Percentiles rank a stretch among this genome's conserved stretches.
Evolutionary conservation across 2,113 vertebrate genomes (phyloP).

Genomic region (Nycticebus coucang): DNA sequence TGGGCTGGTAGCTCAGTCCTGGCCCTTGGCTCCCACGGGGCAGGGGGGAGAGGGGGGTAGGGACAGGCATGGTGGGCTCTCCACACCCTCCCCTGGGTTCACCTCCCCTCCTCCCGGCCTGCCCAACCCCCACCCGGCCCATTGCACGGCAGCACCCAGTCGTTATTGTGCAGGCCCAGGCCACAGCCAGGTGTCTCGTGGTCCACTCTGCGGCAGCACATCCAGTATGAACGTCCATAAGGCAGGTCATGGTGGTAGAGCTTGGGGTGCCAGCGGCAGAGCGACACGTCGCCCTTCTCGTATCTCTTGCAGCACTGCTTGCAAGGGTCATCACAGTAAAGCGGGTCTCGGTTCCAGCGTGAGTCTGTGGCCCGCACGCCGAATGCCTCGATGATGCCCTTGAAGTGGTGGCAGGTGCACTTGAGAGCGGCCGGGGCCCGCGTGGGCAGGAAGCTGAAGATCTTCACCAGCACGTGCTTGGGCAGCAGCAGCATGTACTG

Average conservation of each 20-base stretch:
- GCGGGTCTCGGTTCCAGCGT: constrained; percentile 94
- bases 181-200: constrained; percentile 94
- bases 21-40: constrained; percentile 8
- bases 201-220: constrained; percentile 95
- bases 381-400: constrained; percentile 93
- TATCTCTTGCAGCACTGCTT: constrained; percentile 97
- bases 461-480: constrained; percentile 95
- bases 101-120: constrained; percentile 91
- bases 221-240: constrained; percentile 99
- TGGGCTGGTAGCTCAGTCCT: constrained; percentile 25
- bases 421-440: constrained; percentile 95
- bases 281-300: constrained; percentile 94
- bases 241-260: constrained; percentile 99
- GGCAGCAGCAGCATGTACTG: constrained; percentile 97
- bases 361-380: constrained; percentile 94
- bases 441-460: constrained; percentile 95
- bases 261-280: constrained; percentile 98
- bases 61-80: constrained; percentile 17
- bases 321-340: constrained; percentile 96
- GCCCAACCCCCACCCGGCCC: constrained; percentile 80
- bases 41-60: neutral
- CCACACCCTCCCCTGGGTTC: constrained; percentile 73
- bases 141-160: constrained; percentile 94
- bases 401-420: constrained; percentile 96
- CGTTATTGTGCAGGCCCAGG: constrained; percentile 96